Percentiles rank a stretch among this genome's conserved stretches.
These are phyloP conservation scores for Drosophila meridiana DNA, from an alignment of 2,888 invertebrate species.

Conservation along the genomic window DNA sequence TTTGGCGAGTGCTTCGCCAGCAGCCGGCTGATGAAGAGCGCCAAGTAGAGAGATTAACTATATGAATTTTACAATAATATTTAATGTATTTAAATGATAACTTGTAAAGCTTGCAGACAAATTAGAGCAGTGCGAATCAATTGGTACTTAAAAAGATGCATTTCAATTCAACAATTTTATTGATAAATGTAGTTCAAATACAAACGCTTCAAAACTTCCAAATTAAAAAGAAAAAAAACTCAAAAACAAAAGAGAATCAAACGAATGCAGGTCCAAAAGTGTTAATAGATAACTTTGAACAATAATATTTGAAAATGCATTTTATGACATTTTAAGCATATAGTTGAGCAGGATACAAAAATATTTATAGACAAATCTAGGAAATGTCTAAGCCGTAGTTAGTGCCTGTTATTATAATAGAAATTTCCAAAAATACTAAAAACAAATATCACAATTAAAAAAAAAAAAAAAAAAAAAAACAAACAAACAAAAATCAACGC, in stretches of 20 bases:
- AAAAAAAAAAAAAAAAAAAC: slow-evolving; percentile 41
- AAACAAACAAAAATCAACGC: slow-evolving; percentile 45
- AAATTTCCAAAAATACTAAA: slow-evolving; percentile 23
- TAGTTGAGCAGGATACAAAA: slow-evolving; percentile 11
- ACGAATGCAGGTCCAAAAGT: slow-evolving; percentile 77
- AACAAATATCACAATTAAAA: slow-evolving; percentile 26
- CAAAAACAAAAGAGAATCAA: slow-evolving; percentile 19
- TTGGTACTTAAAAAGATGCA: slow-evolving; percentile 70
- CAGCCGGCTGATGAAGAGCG: slow-evolving; percentile 76
- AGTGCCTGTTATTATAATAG: slow-evolving; percentile 62
- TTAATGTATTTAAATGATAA: slow-evolving; percentile 35
- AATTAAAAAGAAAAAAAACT: not conserved
- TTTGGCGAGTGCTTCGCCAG: slow-evolving; percentile 86
- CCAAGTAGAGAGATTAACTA: slow-evolving; percentile 52
- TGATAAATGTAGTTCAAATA: slow-evolving; percentile 36
- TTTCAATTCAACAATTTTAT: slow-evolving; percentile 52
- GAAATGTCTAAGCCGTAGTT: slow-evolving; percentile 49
- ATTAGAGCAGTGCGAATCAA: slow-evolving; percentile 35
- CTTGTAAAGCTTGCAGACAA: slow-evolving; percentile 37
- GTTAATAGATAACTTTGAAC: slow-evolving; percentile 77
- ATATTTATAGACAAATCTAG: slow-evolving; percentile 52
- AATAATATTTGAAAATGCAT: slow-evolving; percentile 76
- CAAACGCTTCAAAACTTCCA: slow-evolving; percentile 48
- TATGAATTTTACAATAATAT: slow-evolving; percentile 27
- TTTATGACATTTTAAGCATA: slow-evolving; percentile 67